phyloP scores from a whole-genome alignment of 1,140 invertebrate genomes.

The Papilio glaucus region DNA sequence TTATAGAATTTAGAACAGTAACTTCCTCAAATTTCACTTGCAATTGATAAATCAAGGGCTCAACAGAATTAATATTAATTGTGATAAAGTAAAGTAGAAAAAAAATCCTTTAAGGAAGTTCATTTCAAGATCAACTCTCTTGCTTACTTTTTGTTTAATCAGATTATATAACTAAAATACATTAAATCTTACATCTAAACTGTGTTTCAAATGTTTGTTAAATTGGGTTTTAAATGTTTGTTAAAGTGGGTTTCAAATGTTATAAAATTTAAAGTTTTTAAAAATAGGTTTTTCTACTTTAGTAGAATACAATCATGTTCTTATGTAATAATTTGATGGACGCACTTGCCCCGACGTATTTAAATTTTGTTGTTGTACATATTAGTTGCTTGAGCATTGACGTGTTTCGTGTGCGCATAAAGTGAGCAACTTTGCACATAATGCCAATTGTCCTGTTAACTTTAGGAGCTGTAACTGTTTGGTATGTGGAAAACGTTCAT shows the following conservation, averaged over 20 bases:
- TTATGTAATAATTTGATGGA: background rate
- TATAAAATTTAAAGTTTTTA: background rate
- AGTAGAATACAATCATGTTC: background rate
- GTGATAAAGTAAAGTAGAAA: background rate
- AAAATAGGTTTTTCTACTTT: background rate
- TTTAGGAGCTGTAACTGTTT: conserved; percentile 41
- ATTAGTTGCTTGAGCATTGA: conserved; percentile 8
- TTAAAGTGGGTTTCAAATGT: conserved; percentile 5
- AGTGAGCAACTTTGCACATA: conserved; percentile 44
- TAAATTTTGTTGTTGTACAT: conserved; percentile 7
- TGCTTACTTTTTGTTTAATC: background rate
- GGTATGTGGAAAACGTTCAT: conserved; percentile 34
- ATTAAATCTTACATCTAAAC: too few species aligned
- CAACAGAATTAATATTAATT: background rate
- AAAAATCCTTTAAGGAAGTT: background rate
- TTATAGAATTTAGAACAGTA: too few species aligned
- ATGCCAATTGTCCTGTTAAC: conserved; percentile 49
- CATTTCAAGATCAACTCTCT: too few species aligned
- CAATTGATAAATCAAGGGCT: background rate
- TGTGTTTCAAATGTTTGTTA: too few species aligned
- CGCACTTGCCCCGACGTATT: background rate
- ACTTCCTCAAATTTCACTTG: too few species aligned
- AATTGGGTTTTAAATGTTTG: background rate
- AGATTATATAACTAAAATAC: background rate
- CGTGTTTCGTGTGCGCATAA: conserved; percentile 13